Conservation (phyloP, 2,797 vertebrate species). For the Hypotaenidia philippensis region DNA sequence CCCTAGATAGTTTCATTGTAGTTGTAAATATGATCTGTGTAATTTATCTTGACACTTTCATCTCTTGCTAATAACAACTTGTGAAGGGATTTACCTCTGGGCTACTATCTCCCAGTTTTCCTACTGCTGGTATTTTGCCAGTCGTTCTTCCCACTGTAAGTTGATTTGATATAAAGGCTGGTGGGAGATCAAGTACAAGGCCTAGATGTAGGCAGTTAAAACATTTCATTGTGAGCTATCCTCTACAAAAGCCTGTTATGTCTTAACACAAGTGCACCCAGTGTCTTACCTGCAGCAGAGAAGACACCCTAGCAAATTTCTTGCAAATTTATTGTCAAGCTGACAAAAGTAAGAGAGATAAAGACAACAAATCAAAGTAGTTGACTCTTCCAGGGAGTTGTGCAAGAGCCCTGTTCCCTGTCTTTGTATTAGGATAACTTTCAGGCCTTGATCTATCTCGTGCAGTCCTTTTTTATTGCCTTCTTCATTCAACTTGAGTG, state of each 20-base stretch:
- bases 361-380: neutral
- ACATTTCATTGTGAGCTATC: neutral
- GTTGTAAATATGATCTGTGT: neutral
- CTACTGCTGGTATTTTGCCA: neutral
- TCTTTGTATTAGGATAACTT: neutral
- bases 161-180: neutral
- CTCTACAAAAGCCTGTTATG: neutral
- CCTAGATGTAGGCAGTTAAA: neutral
- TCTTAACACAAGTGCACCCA: neutral
- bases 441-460: rapidly evolving
- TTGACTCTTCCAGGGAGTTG: neutral
- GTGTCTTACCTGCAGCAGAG: neutral
- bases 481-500: neutral
- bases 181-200: neutral
- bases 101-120: neutral
- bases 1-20: neutral
- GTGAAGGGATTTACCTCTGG: neutral
- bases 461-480: neutral
- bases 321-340: neutral
- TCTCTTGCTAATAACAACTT: neutral
- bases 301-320: neutral
- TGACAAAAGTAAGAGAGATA: neutral
- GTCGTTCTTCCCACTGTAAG: neutral
- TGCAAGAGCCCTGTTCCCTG: neutral
- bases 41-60: neutral